Conservation (phyloP, 2,113 vertebrate genomes). For the Lamprotornis superbus region DNA sequence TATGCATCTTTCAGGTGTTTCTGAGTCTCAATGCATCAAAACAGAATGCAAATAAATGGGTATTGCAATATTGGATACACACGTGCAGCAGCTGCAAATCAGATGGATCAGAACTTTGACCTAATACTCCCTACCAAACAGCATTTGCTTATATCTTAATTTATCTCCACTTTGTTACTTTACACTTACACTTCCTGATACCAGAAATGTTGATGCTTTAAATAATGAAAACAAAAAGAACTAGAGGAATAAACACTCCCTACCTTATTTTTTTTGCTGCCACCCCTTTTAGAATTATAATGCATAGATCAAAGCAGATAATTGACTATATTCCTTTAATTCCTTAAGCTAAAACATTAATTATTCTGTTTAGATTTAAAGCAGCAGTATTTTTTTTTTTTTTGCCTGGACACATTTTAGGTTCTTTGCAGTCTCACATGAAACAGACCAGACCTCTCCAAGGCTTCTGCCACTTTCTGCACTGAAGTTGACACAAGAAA, state of each 20-base stretch:
- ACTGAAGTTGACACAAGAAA: background rate
- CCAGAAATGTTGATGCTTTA: background rate
- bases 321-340: background rate
- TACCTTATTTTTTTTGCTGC: background rate
- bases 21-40: background rate
- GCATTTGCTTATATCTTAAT: background rate
- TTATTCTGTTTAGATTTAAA: background rate
- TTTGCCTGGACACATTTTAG: background rate
- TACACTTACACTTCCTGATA: background rate
- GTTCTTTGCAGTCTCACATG: background rate
- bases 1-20: background rate
- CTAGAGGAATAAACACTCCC: background rate
- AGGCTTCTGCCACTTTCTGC: background rate
- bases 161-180: background rate
- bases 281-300: background rate
- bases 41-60: background rate
- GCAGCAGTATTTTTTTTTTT: background rate
- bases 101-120: background rate
- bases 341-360: background rate
- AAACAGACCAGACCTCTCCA: background rate
- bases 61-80: background rate
- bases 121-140: background rate
- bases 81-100: background rate
- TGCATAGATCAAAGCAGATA: background rate
- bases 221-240: background rate